A percentile compares a stretch with the other conserved stretches of the same genome.
Conservation (phyloP, 2,113 vertebrate species). For the Lanius collurio region DNA sequence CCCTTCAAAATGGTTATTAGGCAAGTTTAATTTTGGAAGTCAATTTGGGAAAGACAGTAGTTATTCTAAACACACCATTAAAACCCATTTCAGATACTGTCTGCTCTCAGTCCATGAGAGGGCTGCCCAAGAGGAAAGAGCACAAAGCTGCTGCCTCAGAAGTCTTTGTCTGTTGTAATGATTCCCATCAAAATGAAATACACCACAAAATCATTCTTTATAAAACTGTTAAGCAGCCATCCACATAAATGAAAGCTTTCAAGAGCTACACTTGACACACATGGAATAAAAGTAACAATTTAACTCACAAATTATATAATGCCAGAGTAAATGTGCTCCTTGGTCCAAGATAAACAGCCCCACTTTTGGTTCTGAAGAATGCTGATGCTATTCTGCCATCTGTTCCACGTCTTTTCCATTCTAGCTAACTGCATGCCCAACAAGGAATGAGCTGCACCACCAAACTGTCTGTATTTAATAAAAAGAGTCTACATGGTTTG, state of each 20-base stretch:
- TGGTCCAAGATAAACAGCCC: not conserved
- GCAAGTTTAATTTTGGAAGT: not conserved
- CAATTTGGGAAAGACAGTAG: not conserved
- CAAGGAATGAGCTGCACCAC: not conserved
- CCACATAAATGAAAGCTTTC: not conserved
- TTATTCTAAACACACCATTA: not conserved
- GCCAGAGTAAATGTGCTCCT: not conserved
- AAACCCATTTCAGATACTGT: not conserved
- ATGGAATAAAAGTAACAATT: not conserved
- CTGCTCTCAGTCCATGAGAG: not conserved
- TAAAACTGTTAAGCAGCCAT: not conserved
- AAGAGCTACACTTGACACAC: not conserved
- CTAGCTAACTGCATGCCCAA: not conserved
- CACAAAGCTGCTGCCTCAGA: not conserved
- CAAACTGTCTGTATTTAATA: slow-evolving; percentile 49
- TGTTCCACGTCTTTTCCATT: not conserved
- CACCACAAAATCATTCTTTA: not conserved
- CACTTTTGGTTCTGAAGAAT: not conserved
- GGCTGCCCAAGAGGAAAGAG: not conserved
- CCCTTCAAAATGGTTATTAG: not conserved
- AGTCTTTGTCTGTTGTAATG: not conserved
- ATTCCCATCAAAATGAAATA: not conserved
- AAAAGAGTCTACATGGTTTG: not conserved
- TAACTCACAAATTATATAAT: not conserved
- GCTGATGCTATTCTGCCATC: not conserved